These are phyloP conservation scores for Halcyon badia DNA, from an alignment of 2,797 vertebrate genomes.

Conservation along the genomic window DNA sequence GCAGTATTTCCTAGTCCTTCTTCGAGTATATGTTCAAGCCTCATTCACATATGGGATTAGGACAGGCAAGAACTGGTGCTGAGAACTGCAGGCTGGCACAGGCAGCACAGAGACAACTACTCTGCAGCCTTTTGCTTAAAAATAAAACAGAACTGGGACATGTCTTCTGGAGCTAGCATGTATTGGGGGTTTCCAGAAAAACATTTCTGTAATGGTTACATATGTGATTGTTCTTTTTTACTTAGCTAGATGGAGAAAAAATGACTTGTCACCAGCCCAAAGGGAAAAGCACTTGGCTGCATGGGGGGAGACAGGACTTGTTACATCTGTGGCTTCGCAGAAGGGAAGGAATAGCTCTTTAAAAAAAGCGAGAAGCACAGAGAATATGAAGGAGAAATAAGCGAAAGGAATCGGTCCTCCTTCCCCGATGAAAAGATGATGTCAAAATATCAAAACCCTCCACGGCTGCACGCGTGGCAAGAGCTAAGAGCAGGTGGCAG, in stretches of 20 bases:
- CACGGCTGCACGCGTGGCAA: neutral
- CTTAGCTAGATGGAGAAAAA: conserved; percentile 3
- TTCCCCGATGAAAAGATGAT: neutral
- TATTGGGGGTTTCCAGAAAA: conserved; percentile 28
- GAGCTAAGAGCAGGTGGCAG: neutral
- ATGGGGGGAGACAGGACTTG: neutral
- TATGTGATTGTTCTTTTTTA: conserved; percentile 62
- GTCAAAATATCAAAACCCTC: neutral
- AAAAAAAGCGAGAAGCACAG: neutral
- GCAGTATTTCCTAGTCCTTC: neutral
- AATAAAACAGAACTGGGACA: neutral
- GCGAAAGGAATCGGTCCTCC: neutral
- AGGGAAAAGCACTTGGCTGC: conserved; percentile 35
- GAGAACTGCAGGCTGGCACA: neutral
- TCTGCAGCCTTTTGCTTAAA: neutral
- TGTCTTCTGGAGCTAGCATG: conserved; percentile 9
- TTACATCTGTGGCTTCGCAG: conserved; percentile 45
- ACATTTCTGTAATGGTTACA: conserved; percentile 30
- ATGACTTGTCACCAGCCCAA: conserved; percentile 32
- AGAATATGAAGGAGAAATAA: conserved; percentile 15
- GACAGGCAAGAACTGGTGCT: neutral
- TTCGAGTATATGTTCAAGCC: neutral
- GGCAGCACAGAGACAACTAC: neutral
- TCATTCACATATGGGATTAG: neutral
- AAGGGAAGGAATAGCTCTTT: conserved; percentile 33